Percentiles rank a stretch among this genome's conserved stretches.
phyloP scores from a whole-genome alignment of 2,888 invertebrate species.

The Phortica okadai region DNA sequence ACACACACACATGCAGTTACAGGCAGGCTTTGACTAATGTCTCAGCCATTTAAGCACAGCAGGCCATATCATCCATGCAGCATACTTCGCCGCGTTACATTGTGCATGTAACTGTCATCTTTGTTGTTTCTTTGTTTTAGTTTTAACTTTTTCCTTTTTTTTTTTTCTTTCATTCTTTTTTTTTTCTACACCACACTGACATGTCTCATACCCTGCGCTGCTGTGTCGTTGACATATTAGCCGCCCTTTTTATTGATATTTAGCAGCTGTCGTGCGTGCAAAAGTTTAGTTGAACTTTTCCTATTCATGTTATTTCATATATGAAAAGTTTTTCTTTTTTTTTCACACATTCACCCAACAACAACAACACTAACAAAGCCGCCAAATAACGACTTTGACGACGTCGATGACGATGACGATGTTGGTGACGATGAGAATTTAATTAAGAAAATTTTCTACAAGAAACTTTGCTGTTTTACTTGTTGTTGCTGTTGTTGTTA shows the following conservation, averaged over 20 bases:
- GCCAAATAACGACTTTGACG: not conserved
- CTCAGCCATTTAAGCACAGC: not conserved
- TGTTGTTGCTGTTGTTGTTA: constrained; percentile 6
- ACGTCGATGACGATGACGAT: not conserved
- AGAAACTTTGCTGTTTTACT: constrained; percentile 22
- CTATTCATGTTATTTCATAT: constrained; percentile 30
- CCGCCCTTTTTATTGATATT: constrained; percentile 61
- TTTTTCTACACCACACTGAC: not conserved
- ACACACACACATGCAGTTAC: not conserved
- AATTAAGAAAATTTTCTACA: constrained; percentile 56
- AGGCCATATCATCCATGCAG: not conserved
- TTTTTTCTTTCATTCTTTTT: not conserved
- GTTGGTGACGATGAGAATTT: constrained; percentile 52
- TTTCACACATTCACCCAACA: constrained; percentile 8
- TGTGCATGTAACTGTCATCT: constrained; percentile 49
- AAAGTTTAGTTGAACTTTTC: constrained; percentile 49
- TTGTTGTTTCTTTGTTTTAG: constrained; percentile 36
- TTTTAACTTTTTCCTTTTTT: constrained; percentile 18
- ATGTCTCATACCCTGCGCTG: not conserved
- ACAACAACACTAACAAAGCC: too few species aligned
- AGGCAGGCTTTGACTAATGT: not conserved
- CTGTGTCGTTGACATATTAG: constrained; percentile 10
- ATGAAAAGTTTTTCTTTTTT: constrained; percentile 22
- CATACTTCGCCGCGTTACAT: not conserved
- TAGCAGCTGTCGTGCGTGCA: constrained; percentile 55